Evolutionary conservation across 2,797 vertebrate species (phyloP), one percentile per base, ranked within the genome.

Genomic region (Spheniscus humboldti): DNA sequence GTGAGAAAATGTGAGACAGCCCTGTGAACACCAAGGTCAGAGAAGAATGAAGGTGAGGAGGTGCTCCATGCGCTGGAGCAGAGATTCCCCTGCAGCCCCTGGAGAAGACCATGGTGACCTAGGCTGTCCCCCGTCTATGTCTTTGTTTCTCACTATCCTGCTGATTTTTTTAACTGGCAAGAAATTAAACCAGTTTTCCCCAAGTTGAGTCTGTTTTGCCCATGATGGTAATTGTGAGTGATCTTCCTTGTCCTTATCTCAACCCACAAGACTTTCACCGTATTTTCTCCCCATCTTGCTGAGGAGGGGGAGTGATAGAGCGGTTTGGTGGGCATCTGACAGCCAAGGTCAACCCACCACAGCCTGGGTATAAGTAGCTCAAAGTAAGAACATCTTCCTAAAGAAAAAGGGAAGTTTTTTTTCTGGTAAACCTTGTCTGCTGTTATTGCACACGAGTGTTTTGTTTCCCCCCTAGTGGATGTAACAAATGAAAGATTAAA

Each of bases 21-120:
- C 27, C 53, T 68, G 18, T 4, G 4, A 18, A 57, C 8, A 39
- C 10, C 11, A 31, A 45, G 11, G 13, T 12, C 59, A 50, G 22
- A 57, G 33, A 35, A 41, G 10, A 53, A 50, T 7, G 9, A 71
- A 41, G 0, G 0, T 4, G 0, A 52, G 11, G 5, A 48, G 3
- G 10, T 50, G 3, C 4, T 67, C 4, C 37, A 66, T 5, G 6
- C 13, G 13, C 28, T 18, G 12, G 13, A 67, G 8, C 8, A 35
- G 41, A 62, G 11, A 30, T 31, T 72, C 33, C 10, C 9, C 20
- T 73, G 22, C 18, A 52, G 23, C 12, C 2, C 4, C 28, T 67
- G 37, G 10, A 45, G 60, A 67, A 66, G 43, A 57, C 18, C 24
- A 6, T 8, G 3, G 12, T 59, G 14, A 53, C 10, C 18, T 37